A percentile compares a stretch with the other conserved stretches of the same genome.
Evolutionary conservation across 2,113 vertebrate species (phyloP).

Genomic region (Xiphophorus couchianus): DNA sequence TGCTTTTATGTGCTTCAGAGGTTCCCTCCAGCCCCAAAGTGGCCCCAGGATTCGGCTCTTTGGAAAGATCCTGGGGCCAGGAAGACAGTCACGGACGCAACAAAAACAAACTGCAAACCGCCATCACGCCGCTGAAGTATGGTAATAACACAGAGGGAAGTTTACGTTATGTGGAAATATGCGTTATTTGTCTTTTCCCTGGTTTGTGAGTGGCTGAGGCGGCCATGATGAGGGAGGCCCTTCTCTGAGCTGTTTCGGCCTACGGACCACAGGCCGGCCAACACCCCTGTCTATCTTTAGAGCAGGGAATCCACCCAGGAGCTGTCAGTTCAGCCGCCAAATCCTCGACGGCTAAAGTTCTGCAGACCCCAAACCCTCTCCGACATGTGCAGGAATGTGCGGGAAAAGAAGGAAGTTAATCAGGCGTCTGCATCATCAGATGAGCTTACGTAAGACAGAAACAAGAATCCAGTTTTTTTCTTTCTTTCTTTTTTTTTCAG

Average conservation of each 20-base stretch:
- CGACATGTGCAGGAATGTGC: conserved; percentile 35
- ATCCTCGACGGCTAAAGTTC: conserved; percentile 58
- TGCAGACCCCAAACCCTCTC: conserved; percentile 60
- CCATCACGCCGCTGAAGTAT: conserved; percentile 64
- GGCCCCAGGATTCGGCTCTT: conserved; percentile 39
- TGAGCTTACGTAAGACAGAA: conserved; percentile 44
- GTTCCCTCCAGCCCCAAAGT: conserved; percentile 46
- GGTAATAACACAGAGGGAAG: conserved; percentile 78
- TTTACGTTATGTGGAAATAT: conserved; percentile 79
- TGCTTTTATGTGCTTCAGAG: conserved; percentile 16
- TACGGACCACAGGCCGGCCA: conserved; percentile 74
- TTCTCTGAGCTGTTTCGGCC: conserved; percentile 71
- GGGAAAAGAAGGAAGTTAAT: conserved; percentile 51
- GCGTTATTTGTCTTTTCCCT: conserved; percentile 76
- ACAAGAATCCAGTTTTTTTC: conserved; percentile 4
- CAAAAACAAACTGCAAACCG: conserved; percentile 70
- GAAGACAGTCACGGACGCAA: conserved; percentile 60
- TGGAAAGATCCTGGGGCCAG: conserved; percentile 48
- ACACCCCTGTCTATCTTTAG: conserved; percentile 83
- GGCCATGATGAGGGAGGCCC: conserved; percentile 59
- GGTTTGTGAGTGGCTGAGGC: conserved; percentile 55
- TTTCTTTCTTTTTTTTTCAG: conserved; percentile 26
- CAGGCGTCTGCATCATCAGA: conserved; percentile 37
- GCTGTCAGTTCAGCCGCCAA: conserved; percentile 70
- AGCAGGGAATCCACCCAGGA: conserved; percentile 78